A percentile compares a stretch with the other conserved stretches of the same genome.
These are phyloP conservation scores for Andrena minutula DNA, from an alignment of 2,888 invertebrate genomes.

Conservation along the genomic window DNA sequence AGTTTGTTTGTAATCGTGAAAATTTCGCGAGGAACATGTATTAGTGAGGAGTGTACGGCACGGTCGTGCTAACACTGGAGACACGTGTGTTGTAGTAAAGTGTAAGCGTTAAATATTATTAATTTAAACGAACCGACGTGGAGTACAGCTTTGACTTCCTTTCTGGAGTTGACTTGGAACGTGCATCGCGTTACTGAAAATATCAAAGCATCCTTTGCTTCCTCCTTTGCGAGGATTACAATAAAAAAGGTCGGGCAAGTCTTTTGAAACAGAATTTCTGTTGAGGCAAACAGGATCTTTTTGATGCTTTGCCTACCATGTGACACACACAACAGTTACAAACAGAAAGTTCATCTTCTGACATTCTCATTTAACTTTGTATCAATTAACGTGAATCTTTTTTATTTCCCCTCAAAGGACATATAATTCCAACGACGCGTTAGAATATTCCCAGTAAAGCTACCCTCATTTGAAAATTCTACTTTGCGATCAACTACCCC, in stretches of 20 bases:
- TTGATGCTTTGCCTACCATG: not conserved
- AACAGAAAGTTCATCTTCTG: not conserved
- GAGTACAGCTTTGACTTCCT: not conserved
- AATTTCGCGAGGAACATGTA: no score
- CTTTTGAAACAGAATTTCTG: constrained; percentile 9
- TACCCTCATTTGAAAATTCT: no score
- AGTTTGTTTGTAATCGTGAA: no score
- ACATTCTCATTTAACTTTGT: not conserved
- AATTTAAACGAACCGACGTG: constrained; percentile 12
- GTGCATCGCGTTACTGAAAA: not conserved
- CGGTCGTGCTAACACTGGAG: no score
- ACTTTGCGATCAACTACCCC: no score
- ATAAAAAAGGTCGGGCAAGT: constrained; percentile 16
- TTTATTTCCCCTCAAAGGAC: no score
- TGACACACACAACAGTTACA: not conserved
- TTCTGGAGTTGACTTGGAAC: constrained; percentile 4
- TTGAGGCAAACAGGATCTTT: not conserved
- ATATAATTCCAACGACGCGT: no score
- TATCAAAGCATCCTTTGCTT: constrained; percentile 13
- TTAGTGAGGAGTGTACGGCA: no score
- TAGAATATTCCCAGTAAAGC: no score
- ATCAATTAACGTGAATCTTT: not conserved
- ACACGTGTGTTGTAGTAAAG: not conserved
- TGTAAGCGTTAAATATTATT: constrained; percentile 9
- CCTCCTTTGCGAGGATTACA: not conserved